Evolutionary conservation across 2,888 invertebrate genomes (phyloP), one percentile per base, ranked within the genome.

Genomic region (Acleris laterana): DNA sequence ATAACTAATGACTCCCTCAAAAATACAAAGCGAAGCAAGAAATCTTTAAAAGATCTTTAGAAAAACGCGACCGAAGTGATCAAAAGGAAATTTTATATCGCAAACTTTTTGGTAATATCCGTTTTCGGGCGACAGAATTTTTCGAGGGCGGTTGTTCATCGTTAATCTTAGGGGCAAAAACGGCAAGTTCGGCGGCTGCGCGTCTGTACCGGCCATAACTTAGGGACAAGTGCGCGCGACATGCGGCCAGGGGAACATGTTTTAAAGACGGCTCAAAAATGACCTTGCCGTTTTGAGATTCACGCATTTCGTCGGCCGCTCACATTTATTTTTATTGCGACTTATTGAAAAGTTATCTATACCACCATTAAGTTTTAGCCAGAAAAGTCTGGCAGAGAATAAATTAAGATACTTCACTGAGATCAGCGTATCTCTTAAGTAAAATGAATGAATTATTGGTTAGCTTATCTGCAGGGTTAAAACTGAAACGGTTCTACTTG

Each of bases 151-250:
- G 87, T 87, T 87, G 88, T 88, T 90, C 89, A 87, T 91, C 89
- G 90, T 90, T 92, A 89, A 91, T 90, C 90, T 90, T 90, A 83
- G 85, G 89, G 90, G 91, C 89, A 89, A 90, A 90, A 91, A 90
- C 88, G 85, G 83, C 83, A 88, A 90, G 88, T 88, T 88, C 80
- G 85, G 84, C 74, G 76, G 83, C 71, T 79, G 75, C 83, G 82
- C 83, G 83, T 85, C 87, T 85, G 87, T 75, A 73, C 76, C 76
- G 74, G 78, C 83, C 81, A 89, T 90, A 89, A 86, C 87, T 90
- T 87, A 88, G 76, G 79, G 80, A 81, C 90, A 88, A 88, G 88
- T 90, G 90, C 77, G 79, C 77, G 72, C 82, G 91, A 90, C 90
- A 85, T 83, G 87, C 80, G 84, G 85, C 83, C 75, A 75, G 72